phyloP scores from a whole-genome alignment of 2,113 vertebrate genomes.

The Syrmaticus mikado region DNA sequence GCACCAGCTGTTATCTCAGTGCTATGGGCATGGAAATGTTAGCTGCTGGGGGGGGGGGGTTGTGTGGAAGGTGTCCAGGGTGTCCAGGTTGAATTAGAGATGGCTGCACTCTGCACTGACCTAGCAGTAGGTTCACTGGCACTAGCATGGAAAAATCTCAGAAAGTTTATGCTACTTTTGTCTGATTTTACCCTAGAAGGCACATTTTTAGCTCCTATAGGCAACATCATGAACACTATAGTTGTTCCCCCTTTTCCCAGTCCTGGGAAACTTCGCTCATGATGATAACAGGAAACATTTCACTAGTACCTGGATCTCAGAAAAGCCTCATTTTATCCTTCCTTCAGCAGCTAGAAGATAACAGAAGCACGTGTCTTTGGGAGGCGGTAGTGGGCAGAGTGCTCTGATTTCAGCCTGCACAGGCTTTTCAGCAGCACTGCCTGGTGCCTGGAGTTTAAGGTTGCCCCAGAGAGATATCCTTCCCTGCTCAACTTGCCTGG shows the following conservation, averaged over 20 bases:
- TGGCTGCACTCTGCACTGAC: rapidly evolving
- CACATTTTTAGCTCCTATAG: background rate
- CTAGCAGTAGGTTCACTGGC: background rate
- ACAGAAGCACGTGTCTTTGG: background rate
- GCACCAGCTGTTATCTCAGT: background rate
- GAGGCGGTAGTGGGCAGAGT: background rate
- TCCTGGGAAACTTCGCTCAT: background rate
- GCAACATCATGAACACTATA: background rate
- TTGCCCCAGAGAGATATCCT: background rate
- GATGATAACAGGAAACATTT: background rate
- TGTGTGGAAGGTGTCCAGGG: background rate
- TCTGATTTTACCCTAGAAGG: background rate
- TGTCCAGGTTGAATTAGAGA: background rate
- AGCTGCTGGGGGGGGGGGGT: background rate
- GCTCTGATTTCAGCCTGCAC: background rate
- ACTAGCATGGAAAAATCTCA: background rate
- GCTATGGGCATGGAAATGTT: background rate
- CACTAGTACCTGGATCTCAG: background rate
- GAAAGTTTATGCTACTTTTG: background rate
- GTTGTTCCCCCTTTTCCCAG: background rate
- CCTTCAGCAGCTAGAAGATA: background rate
- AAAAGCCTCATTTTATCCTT: background rate
- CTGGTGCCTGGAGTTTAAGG: background rate
- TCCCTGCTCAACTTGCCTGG: background rate
- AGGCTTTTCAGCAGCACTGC: background rate